A percentile compares a stretch with the other conserved stretches of the same genome.
Evolutionary conservation across 2,888 invertebrate species (phyloP).

Genomic region (Dromius quadrimaculatus): DNA sequence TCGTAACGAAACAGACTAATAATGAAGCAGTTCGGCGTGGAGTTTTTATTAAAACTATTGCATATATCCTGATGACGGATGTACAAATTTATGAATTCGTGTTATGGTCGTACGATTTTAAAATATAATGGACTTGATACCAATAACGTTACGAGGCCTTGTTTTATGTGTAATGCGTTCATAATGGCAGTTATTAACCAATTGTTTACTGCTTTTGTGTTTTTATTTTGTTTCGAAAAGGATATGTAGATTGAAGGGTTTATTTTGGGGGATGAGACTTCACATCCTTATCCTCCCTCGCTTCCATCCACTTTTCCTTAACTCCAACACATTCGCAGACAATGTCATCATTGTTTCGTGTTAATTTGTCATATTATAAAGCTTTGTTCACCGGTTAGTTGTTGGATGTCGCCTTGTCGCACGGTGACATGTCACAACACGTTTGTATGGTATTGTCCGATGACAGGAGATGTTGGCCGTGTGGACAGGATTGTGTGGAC

Average conservation of each 20-base stretch:
- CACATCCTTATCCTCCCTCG: no score
- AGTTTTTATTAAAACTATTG: conserved; percentile 48
- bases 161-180: conserved; percentile 8
- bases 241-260: neutral
- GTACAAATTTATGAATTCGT: conserved; percentile 42
- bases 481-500: no score
- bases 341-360: no score
- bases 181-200: conserved; percentile 27
- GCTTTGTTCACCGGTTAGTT: no score
- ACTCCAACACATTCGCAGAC: no score
- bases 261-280: neutral
- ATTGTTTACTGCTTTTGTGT: conserved; percentile 19
- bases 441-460: no score
- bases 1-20: conserved; percentile 16
- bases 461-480: no score
- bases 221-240: no score
- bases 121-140: conserved; percentile 22
- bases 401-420: no score
- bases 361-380: no score
- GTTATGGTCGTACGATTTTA: conserved; percentile 6
- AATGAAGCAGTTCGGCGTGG: conserved; percentile 14
- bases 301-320: no score
- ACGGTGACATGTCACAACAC: no score
- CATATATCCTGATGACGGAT: conserved; percentile 51
- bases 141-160: conserved; percentile 17